Conservation (phyloP, 2,797 vertebrate genomes). For the Nasua narica region DNA sequence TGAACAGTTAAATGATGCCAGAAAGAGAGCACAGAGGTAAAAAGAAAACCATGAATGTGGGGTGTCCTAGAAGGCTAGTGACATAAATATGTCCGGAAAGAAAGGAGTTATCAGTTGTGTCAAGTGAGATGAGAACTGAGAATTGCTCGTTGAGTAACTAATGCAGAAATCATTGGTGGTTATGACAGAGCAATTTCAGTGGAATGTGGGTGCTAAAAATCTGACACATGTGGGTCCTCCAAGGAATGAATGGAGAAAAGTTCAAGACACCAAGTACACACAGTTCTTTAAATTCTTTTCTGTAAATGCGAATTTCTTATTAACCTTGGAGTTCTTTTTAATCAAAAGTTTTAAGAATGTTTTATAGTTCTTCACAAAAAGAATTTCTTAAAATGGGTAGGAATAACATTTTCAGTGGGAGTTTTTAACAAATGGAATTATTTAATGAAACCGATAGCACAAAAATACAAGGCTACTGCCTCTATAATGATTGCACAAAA, state of each 20-base stretch:
- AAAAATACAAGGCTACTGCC: constrained; percentile 61
- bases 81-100: neutral
- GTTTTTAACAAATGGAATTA: constrained; percentile 63
- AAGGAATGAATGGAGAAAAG: neutral
- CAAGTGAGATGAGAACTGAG: neutral
- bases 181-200: neutral
- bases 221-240: neutral
- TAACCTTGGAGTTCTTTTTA: neutral
- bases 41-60: neutral
- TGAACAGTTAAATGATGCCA: neutral
- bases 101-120: neutral
- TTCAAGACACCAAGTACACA: neutral
- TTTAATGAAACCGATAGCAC: constrained; percentile 66
- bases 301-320: neutral
- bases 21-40: neutral
- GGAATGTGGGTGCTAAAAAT: neutral
- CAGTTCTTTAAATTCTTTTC: neutral
- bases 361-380: neutral
- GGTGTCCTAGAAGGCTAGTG: neutral
- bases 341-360: neutral
- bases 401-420: constrained; percentile 8
- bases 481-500: constrained; percentile 70
- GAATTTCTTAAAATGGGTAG: constrained; percentile 4
- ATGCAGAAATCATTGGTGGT: too few relatives aligned
- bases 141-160: neutral